These are phyloP conservation scores for Cordilura impudica DNA, from an alignment of 2,888 invertebrate genomes.

Conservation along the genomic window DNA sequence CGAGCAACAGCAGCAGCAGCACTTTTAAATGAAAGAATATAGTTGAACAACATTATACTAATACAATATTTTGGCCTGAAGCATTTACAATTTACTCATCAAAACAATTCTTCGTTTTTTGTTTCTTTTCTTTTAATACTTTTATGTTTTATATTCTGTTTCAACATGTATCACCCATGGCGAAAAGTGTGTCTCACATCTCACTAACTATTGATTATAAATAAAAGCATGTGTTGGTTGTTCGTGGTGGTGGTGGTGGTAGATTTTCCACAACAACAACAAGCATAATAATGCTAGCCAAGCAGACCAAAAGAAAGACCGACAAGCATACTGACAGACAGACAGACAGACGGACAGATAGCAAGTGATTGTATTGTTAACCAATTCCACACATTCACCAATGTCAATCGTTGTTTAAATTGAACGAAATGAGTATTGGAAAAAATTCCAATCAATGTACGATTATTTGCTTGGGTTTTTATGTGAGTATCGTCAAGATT, in stretches of 20 bases:
- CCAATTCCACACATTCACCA: neutral
- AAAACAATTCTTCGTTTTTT: constrained; percentile 32
- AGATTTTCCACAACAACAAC: constrained; percentile 1
- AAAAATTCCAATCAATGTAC: neutral
- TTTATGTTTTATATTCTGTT: constrained; percentile 19
- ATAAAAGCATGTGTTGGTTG: neutral
- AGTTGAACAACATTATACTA: neutral
- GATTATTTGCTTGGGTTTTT: neutral
- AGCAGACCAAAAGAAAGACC: constrained; percentile 18
- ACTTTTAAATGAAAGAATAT: neutral
- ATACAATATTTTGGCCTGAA: constrained; percentile 31
- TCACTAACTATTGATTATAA: constrained; percentile 14
- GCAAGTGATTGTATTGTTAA: neutral
- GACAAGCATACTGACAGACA: neutral
- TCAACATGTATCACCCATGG: constrained; percentile 50
- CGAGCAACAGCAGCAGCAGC: neutral
- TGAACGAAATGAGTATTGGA: neutral
- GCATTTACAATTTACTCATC: constrained; percentile 37
- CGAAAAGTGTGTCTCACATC: constrained; percentile 50
- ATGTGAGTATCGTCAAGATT: neutral
- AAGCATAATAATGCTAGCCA: neutral
- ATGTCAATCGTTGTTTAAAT: constrained; percentile 4
- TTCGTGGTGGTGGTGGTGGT: neutral
- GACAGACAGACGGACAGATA: neutral
- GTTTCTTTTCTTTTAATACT: constrained; percentile 6